Percentiles rank a stretch among this genome's conserved stretches.
Conservation (phyloP, 2,797 vertebrate species). For the Craterocephalus amniculus region DNA sequence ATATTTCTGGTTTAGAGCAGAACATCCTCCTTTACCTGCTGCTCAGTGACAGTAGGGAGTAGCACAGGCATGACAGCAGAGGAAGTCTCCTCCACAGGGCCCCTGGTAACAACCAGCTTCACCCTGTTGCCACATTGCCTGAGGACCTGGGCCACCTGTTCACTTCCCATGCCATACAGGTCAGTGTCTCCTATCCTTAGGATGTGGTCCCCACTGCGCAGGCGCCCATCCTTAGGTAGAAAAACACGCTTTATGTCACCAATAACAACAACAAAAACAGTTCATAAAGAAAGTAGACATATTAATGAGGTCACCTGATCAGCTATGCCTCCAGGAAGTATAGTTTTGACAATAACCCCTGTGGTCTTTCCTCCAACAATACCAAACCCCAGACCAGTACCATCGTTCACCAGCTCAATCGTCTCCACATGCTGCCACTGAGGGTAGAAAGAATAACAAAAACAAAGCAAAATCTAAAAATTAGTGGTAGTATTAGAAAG, state of each 20-base stretch:
- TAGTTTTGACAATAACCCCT: slow-evolving; percentile 97
- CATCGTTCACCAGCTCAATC: slow-evolving; percentile 95
- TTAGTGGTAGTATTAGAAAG: not conserved
- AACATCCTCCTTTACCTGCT: slow-evolving; percentile 78
- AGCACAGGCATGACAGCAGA: slow-evolving; percentile 70
- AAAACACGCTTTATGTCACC: not conserved
- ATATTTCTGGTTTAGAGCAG: not conserved
- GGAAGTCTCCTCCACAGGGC: slow-evolving; percentile 83
- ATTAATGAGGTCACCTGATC: slow-evolving; percentile 86
- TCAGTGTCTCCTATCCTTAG: slow-evolving; percentile 96
- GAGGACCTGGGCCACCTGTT: slow-evolving; percentile 97
- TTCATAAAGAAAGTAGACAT: slow-evolving; percentile 8
- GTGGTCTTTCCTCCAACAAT: slow-evolving; percentile 96
- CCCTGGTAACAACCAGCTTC: slow-evolving; percentile 92
- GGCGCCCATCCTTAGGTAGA: slow-evolving; percentile 87
- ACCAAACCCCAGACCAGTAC: slow-evolving; percentile 95
- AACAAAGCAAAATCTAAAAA: not conserved
- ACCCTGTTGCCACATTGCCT: slow-evolving; percentile 95
- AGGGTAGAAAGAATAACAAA: not conserved
- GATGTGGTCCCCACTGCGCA: slow-evolving; percentile 96
- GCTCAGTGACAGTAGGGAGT: slow-evolving; percentile 82
- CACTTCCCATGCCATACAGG: slow-evolving; percentile 93
- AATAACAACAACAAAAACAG: not conserved
- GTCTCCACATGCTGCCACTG: slow-evolving; percentile 95
- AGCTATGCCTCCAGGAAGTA: slow-evolving; percentile 94